phyloP scores from a whole-genome alignment of 2,113 vertebrate species.

The Pontoporia blainvillei region DNA sequence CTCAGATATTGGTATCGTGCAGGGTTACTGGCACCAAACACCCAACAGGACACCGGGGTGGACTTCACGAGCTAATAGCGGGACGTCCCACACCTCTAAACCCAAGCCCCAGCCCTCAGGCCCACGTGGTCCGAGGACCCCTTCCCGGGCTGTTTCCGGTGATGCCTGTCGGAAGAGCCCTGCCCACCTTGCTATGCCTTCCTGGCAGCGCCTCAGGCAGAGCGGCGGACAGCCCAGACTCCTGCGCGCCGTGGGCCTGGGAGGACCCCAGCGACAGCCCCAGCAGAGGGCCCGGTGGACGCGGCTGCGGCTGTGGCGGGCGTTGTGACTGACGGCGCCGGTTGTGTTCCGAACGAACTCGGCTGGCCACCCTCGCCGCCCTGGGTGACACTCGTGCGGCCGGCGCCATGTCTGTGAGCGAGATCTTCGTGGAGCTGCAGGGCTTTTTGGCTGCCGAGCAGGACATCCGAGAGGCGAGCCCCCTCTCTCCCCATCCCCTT shows the following conservation, averaged over 20 bases:
- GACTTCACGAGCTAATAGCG: fast-evolving
- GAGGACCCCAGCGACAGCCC: constrained; percentile 45
- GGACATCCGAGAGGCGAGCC: constrained; percentile 91
- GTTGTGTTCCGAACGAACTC: fast-evolving
- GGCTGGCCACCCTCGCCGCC: background rate
- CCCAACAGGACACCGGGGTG: fast-evolving
- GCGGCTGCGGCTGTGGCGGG: background rate
- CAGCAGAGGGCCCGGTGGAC: background rate
- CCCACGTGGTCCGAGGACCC: background rate
- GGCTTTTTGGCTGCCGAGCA: constrained; percentile 92
- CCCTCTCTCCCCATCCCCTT: background rate
- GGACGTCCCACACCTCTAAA: fast-evolving
- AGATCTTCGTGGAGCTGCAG: constrained; percentile 93
- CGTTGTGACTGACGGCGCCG: background rate
- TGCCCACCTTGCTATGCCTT: background rate
- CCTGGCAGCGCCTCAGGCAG: constrained; percentile 15
- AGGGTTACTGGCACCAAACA: too few species aligned
- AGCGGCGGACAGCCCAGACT: background rate
- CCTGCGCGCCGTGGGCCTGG: background rate
- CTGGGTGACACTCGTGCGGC: background rate
- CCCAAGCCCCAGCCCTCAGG: background rate
- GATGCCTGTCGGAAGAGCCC: background rate
- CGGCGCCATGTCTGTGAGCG: constrained; percentile 91
- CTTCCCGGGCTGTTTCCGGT: background rate
- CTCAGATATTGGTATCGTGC: background rate